Evolutionary conservation across 2,797 vertebrate species (phyloP), one percentile per base, ranked within the genome.

Genomic region (Discoglossus pictus): DNA sequence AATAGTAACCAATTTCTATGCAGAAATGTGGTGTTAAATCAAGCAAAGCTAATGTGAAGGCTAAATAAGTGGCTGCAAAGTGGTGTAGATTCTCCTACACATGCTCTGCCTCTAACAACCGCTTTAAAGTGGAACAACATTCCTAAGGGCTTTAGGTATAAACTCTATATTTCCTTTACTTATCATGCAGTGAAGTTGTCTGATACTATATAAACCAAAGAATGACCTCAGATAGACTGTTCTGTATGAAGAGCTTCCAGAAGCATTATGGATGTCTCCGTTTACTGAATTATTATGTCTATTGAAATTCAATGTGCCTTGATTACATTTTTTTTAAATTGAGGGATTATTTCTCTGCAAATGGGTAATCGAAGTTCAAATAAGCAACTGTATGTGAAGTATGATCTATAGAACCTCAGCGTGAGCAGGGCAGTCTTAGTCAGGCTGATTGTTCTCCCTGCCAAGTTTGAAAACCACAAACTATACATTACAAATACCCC

Each of bases 131-230:
- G n/a, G 10, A 55, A 31, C 12, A 65, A 47, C 21, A 46, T 11
- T 55, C 24, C 38, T 12, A 3, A 42, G n/a, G 47, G 35, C 53
- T 17, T 11, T 46, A 35, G 44, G 8, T 6, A 58, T 8, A 66
- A 20, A 39, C 25, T 50, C 18, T 27, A 40, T 48, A 40, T 50
- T 43, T 52, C 65, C 44, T 66, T 68, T 60, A 74, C 34, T 64
- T 77, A 74, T 74, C 51, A 76, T 72, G 64, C 50, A 79, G 62
- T 38, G 64, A 76, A 56, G 48, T 15, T 75, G 58, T 51, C 18
- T 61, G 27, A 52, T 68, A 61, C 35, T 9, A 16, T 16, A 27
- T 35, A 58, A 36, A 17, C 35, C 35, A 58, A 68, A 63, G 35
- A 63, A 70, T 62, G 40, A 69, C 42, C 59, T 61, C 27, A 61